A percentile compares a stretch with the other conserved stretches of the same genome.
Conservation (phyloP, 2,113 vertebrate genomes). For the Tyto alba region DNA sequence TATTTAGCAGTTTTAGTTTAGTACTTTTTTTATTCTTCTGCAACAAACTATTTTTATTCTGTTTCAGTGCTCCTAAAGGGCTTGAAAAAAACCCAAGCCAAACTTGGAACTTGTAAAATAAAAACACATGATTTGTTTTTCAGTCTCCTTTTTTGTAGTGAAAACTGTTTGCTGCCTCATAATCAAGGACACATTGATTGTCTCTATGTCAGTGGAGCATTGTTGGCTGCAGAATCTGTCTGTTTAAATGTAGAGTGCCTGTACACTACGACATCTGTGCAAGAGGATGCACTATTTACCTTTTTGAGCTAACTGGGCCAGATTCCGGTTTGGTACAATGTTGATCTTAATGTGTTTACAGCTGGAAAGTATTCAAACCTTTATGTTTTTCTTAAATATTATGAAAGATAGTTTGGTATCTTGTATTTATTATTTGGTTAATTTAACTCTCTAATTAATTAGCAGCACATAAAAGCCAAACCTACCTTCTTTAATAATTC, state of each 20-base stretch:
- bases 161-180: conserved; percentile 45
- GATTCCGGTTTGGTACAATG: not conserved
- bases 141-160: not conserved
- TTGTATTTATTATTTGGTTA: not conserved
- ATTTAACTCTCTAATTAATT: not conserved
- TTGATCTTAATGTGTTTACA: not conserved
- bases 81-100: conserved; percentile 22
- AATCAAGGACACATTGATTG: conserved; percentile 51
- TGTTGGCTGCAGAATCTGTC: not conserved
- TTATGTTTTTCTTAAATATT: not conserved
- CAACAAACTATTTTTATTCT: conserved; percentile 60
- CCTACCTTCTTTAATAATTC: not conserved
- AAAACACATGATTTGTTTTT: conserved; percentile 62
- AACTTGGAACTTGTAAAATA: conserved; percentile 49
- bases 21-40: conserved; percentile 56
- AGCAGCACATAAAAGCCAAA: not conserved
- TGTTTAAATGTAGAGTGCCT: conserved; percentile 2
- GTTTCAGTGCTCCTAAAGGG: conserved; percentile 7
- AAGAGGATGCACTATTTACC: not conserved
- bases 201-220: not conserved
- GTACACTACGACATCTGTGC: not conserved
- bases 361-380: not conserved
- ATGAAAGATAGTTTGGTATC: not conserved
- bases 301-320: not conserved
- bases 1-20: conserved; percentile 2